Conservation (phyloP, 2,797 vertebrate genomes). For the Delichon dasypus region DNA sequence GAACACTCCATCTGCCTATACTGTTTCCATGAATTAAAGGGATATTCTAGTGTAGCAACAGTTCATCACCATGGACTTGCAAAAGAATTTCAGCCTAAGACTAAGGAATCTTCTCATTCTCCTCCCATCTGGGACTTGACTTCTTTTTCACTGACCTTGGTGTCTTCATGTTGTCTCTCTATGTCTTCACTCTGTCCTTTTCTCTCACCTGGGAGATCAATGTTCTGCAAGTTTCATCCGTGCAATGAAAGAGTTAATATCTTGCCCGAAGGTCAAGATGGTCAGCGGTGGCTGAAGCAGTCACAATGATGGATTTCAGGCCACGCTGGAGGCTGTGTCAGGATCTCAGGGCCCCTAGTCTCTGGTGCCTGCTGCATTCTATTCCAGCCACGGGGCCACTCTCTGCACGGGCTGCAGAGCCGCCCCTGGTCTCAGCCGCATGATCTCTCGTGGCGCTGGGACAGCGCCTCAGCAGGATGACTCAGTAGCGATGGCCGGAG, state of each 20-base stretch:
- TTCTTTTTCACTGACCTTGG: background rate
- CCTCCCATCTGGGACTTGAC: background rate
- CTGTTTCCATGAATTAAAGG: background rate
- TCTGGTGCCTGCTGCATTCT: background rate
- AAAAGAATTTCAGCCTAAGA: background rate
- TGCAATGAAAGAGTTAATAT: background rate
- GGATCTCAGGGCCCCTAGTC: background rate
- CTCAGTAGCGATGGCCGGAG: background rate
- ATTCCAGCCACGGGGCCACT: background rate
- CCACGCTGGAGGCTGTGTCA: background rate
- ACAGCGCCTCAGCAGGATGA: background rate
- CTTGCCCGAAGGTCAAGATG: background rate
- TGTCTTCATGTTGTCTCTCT: background rate
- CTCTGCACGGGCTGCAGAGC: background rate
- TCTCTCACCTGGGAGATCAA: background rate
- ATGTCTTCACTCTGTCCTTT: background rate
- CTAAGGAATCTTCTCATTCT: background rate
- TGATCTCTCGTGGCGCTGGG: background rate
- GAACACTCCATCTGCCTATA: background rate
- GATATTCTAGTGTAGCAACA: background rate
- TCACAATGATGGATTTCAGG: background rate
- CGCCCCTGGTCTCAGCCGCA: background rate
- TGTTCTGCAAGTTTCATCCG: background rate
- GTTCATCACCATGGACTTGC: background rate
- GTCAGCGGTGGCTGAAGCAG: background rate